These are phyloP conservation scores for Nannoperca obscura DNA, from an alignment of 2,797 vertebrate species.

Conservation along the genomic window DNA sequence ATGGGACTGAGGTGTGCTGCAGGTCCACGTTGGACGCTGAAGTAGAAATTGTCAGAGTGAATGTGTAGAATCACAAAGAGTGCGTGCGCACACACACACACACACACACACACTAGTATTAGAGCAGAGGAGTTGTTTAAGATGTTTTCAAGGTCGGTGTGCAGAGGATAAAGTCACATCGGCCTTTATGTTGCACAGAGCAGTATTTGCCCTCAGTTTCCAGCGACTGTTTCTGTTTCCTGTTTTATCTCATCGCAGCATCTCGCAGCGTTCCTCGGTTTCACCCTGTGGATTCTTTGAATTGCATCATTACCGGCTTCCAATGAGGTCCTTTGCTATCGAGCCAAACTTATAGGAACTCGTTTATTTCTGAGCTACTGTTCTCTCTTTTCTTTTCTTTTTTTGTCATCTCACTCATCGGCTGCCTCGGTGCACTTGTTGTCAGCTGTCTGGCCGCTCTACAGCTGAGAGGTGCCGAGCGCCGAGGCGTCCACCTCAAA, in stretches of 20 bases:
- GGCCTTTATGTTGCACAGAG: neutral
- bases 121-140: constrained; percentile 20
- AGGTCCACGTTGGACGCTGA: constrained; percentile 48
- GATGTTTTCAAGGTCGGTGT: constrained; percentile 28
- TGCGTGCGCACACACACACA: constrained; percentile 18
- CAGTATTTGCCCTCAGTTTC: neutral
- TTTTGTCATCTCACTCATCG: constrained; percentile 6
- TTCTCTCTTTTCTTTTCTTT: neutral
- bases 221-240: constrained; percentile 12
- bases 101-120: constrained; percentile 24
- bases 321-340: constrained; percentile 30
- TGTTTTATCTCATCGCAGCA: constrained; percentile 17
- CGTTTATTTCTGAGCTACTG: constrained; percentile 30
- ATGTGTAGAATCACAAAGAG: constrained; percentile 40
- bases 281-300: constrained; percentile 50
- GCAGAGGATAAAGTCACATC: constrained; percentile 28
- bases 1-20: constrained; percentile 51
- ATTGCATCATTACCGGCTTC: constrained; percentile 36
- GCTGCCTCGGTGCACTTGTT: neutral
- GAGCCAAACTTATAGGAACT: constrained; percentile 26
- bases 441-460: neutral
- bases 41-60: constrained; percentile 23
- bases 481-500: neutral
- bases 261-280: constrained; percentile 38
- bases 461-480: neutral